A percentile compares a stretch with the other conserved stretches of the same genome.
Conservation (phyloP, 30 jellyfish, hydroid and myxozoan species). For the Pelagia noctiluca region DNA sequence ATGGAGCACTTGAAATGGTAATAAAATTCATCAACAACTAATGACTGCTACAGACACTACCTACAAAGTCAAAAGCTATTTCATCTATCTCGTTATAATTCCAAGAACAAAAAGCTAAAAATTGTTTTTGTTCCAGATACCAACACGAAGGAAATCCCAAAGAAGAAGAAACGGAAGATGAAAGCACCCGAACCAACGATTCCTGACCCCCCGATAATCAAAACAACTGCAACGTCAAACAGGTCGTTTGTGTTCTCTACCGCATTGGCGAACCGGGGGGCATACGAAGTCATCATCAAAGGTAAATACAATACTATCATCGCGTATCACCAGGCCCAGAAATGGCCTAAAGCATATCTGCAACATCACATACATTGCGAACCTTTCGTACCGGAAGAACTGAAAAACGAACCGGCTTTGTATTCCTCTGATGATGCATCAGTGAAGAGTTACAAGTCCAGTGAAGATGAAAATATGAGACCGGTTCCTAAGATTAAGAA, state of each 20-base stretch:
- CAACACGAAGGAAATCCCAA: constrained; percentile 43
- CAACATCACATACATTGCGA: constrained; percentile 92
- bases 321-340: constrained; percentile 87
- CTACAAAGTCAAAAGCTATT: no score
- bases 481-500: constrained; percentile 20
- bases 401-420: constrained; percentile 42
- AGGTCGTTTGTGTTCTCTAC: constrained; percentile 91
- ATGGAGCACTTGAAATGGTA: no score
- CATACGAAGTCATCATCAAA: constrained; percentile 84
- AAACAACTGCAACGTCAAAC: constrained; percentile 47
- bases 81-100: no score
- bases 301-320: constrained; percentile 81
- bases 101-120: neutral
- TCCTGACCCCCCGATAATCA: constrained; percentile 50
- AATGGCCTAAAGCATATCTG: constrained; percentile 85
- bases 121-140: constrained; percentile 10
- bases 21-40: no score
- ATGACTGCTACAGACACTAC: no score
- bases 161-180: constrained; percentile 74
- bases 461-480: constrained; percentile 55
- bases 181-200: constrained; percentile 32
- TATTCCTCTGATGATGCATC: constrained; percentile 56
- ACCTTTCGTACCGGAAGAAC: constrained; percentile 81
- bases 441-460: constrained; percentile 31
- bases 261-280: constrained; percentile 95